phyloP scores from a whole-genome alignment of 2,888 invertebrate genomes.

The Himalopsyche tibetana region DNA sequence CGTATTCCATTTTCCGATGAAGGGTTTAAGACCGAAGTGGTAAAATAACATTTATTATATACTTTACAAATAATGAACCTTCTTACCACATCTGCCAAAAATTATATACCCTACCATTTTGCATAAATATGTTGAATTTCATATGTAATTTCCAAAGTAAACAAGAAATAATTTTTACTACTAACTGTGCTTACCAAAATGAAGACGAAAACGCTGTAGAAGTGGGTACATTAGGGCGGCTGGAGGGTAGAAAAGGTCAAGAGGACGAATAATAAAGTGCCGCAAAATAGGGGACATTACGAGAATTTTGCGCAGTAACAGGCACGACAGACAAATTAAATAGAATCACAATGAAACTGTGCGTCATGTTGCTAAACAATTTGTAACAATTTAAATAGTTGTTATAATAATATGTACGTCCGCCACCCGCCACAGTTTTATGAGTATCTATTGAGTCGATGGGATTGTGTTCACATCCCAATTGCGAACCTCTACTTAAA shows the following conservation, averaged over 20 bases:
- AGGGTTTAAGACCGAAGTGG: too few species aligned
- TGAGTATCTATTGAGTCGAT: too few species aligned
- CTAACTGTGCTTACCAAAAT: neutral
- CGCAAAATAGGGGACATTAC: neutral
- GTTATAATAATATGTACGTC: neutral
- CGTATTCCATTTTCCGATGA: too few species aligned
- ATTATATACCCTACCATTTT: too few species aligned
- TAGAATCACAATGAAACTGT: neutral
- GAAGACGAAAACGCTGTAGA: slow-evolving; percentile 5
- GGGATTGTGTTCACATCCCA: too few species aligned
- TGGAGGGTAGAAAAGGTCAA: neutral
- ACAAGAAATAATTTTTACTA: slow-evolving; percentile 9
- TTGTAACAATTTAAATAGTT: neutral
- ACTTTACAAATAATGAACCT: too few species aligned
- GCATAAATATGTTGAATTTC: too few species aligned
- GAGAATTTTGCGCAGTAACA: slow-evolving; percentile 13
- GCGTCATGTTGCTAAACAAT: neutral
- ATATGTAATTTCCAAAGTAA: neutral
- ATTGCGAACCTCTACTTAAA: too few species aligned
- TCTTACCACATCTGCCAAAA: too few species aligned
- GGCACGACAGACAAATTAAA: neutral
- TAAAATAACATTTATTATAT: too few species aligned
- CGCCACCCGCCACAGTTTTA: too few species aligned
- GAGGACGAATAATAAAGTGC: slow-evolving; percentile 18
- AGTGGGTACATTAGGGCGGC: slow-evolving; percentile 4